Base-by-base conservation (phyloP, 2,113 vertebrate genomes). In the Tupaia tana region DNA sequence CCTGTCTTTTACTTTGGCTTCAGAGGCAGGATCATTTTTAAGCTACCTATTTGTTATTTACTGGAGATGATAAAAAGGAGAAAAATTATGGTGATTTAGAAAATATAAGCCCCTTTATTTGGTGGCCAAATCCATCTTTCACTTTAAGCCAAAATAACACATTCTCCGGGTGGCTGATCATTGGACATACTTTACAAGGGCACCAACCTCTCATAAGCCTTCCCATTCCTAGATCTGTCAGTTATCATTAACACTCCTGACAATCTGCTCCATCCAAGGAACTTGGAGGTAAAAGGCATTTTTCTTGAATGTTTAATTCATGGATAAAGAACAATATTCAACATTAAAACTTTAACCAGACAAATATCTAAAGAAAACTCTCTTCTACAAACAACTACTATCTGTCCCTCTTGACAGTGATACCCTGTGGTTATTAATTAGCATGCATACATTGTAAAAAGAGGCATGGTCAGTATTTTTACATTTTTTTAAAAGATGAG, bases 21-120 rank as follows among this genome's bases (percentile, higher is more conserved):
- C 67, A 66, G 31, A 43, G 54, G 3, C 58, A 90, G 54, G n/a
- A 83, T 80, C 86, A 87, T 25, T 89, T 95, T 91, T 56, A 91
- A 70, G 24, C 31, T 87, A 64, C 43, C 80, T 87, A 86, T 52
- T 59, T 93, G n/a, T 56, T 92, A 90, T 81, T 94, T 95, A 79
- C 86, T 94, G 93, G 22, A 86, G 83, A 86, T 43, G 56, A 86
- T 29, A 91, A 75, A 82, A 34, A 87, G 20, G 74, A 69, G 19
- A 78, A 85, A 91, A 95, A 95, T 43, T 15, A 78, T 6, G 6
- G 79, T 70, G 92, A 89, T 74, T 97, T 92, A 85, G 27, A 97
- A 96, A 96, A n/a, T 43, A 74, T 18, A 25, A 95, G 96, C 71
- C 34, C 43, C 59, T 92, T 81, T 79, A 91, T 90, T 95, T 86